A percentile compares a stretch with the other conserved stretches of the same genome.
These are phyloP conservation scores for Lacerta bilineata DNA, from an alignment of 2,797 vertebrate genomes.

Conservation along the genomic window DNA sequence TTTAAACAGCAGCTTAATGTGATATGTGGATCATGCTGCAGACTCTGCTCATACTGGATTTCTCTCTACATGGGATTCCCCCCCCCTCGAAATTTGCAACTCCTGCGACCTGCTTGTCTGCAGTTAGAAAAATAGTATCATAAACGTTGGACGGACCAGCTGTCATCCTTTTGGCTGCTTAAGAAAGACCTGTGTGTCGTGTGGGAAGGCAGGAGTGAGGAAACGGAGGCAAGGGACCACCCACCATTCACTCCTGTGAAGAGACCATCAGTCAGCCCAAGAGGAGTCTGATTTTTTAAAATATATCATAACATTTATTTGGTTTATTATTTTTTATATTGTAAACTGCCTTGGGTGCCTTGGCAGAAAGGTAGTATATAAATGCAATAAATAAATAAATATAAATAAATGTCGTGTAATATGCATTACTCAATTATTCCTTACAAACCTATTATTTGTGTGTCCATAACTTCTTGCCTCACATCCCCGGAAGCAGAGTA, in stretches of 20 bases:
- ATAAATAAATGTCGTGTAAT: not conserved
- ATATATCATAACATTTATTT: too few relatives aligned
- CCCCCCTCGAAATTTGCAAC: not conserved
- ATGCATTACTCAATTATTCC: not conserved
- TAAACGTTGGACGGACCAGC: not conserved
- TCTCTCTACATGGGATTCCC: not conserved
- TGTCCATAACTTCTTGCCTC: not conserved
- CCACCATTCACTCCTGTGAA: too few relatives aligned
- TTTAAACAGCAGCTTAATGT: too few relatives aligned
- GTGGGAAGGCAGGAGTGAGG: too few relatives aligned
- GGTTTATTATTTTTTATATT: too few relatives aligned
- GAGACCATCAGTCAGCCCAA: too few relatives aligned
- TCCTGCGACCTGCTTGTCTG: not conserved
- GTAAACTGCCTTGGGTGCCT: too few relatives aligned
- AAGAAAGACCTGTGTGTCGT: too few relatives aligned
- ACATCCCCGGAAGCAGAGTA: not conserved
- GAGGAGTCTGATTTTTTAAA: too few relatives aligned
- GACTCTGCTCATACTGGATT: not conserved
- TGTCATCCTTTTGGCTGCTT: not conserved
- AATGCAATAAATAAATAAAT: too few relatives aligned
- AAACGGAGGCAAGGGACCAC: too few relatives aligned
- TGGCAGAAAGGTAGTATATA: too few relatives aligned
- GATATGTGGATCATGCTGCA: not conserved
- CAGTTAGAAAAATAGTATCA: not conserved
- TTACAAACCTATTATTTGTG: not conserved